Base-by-base conservation (phyloP, 2,888 invertebrate species). In the Biston betularia region DNA sequence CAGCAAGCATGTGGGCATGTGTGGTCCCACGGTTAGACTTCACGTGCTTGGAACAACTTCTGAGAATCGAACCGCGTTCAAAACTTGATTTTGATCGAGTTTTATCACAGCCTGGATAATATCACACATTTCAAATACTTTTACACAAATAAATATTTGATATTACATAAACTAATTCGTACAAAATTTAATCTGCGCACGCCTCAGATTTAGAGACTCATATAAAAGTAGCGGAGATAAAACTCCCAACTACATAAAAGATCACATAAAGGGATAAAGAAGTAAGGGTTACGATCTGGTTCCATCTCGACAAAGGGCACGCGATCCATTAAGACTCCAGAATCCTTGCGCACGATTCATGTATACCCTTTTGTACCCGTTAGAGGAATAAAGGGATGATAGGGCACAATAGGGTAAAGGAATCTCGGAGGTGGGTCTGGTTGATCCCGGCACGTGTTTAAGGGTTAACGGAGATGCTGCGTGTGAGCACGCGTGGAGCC, bases 341-440 rank as follows among this genome's bases (percentile, higher is more conserved):
- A 92, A 89, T 92, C 92, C 86, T 80, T 89, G 89, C 89, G 89
- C 88, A 89, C 84, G 89, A 89, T 90, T 89, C 88, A 81, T 83
- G 80, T 86, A n/a, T n/a, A 88, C 88, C 89, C 89, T 90, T 89
- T 89, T 83, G 63, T 68, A 68, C 55, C 67, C 67, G 59, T 68
- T 68, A 63, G 59, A 63, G 86, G 89, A 88, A 88, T 89, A 85
- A 84, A 86, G 86, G 88, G 87, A 88, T 88, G 91, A 90, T 89
- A 87, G 82, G 81, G 76, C 75, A 82, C 80, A 85, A 85, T 83
- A 81, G 85, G 82, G 79, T 60, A 46, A 52, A 75, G 72, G 79
- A 70, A 80, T 85, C 82, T 85, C 74, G 85, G 78, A 88, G 87
- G 86, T 85, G 85, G 88, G 86, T 83, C 82, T 71, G 79, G 83